Evolutionary conservation across 1,140 invertebrate genomes (phyloP).

Genomic region (Drosophila punjabiensis): DNA sequence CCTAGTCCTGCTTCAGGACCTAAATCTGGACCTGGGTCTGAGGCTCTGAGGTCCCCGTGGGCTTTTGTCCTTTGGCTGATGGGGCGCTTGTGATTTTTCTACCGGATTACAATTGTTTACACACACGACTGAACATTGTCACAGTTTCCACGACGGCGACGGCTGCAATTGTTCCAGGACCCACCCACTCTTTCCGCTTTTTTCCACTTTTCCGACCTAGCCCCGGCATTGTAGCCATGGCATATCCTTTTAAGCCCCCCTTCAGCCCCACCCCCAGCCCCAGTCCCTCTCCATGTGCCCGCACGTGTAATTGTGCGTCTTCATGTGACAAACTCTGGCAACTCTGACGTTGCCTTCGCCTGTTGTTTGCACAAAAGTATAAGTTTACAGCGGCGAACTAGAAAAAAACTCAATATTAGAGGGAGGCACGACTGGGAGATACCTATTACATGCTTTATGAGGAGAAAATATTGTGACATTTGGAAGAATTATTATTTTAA

Average conservation of each 20-base stretch:
- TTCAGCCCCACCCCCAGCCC: constrained; percentile 25
- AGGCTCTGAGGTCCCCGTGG: constrained; percentile 19
- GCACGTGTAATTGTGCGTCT: constrained; percentile 73
- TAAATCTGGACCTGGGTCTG: constrained; percentile 18
- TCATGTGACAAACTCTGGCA: constrained; percentile 67
- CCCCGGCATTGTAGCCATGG: constrained; percentile 37
- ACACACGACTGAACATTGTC: constrained; percentile 80
- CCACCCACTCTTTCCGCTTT: not conserved
- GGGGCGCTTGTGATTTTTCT: constrained; percentile 74
- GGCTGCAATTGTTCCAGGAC: constrained; percentile 64
- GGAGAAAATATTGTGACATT: no score
- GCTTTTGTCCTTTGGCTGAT: constrained; percentile 49
- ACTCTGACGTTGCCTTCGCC: constrained; percentile 60
- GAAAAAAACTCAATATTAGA: not conserved
- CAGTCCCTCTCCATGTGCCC: constrained; percentile 5
- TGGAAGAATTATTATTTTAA: not conserved
- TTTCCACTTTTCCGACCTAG: constrained; percentile 7
- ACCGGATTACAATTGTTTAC: constrained; percentile 81
- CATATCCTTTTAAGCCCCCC: constrained; percentile 63
- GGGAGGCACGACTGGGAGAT: not conserved
- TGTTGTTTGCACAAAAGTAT: constrained; percentile 73
- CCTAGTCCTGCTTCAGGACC: constrained; percentile 28
- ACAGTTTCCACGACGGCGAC: constrained; percentile 70
- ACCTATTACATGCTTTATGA: not conserved
- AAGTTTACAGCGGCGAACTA: constrained; percentile 67